These are phyloP conservation scores for Agrilus planipennis DNA, from an alignment of 1,140 invertebrate species.

Conservation along the genomic window DNA sequence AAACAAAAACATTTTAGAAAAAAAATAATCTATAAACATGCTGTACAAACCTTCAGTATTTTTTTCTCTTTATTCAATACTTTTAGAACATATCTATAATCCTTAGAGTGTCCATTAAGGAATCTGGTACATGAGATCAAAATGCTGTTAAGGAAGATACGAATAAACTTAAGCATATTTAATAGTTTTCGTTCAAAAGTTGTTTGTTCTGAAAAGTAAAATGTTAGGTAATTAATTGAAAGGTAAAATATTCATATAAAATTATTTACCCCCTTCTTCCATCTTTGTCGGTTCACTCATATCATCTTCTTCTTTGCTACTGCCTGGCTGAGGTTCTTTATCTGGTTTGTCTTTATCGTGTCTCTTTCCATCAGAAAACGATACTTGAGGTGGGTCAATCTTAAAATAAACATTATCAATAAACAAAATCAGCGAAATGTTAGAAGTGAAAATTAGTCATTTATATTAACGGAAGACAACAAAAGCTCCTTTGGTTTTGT, in stretches of 20 bases:
- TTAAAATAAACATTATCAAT: too few relatives aligned
- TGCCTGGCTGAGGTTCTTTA: slow-evolving; percentile 26
- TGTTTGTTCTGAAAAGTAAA: slow-evolving; percentile 10
- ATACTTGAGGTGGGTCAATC: too few relatives aligned
- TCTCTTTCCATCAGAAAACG: too few relatives aligned
- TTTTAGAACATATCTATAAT: slow-evolving; percentile 85
- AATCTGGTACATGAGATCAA: slow-evolving; percentile 79
- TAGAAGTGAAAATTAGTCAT: too few relatives aligned
- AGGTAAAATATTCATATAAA: too few relatives aligned
- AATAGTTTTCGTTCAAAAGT: slow-evolving; percentile 18
- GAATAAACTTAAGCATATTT: slow-evolving; percentile 21
- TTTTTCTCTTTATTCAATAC: slow-evolving; percentile 69
- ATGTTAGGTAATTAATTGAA: background rate
- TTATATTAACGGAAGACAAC: too few relatives aligned
- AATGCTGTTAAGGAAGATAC: slow-evolving; percentile 66
- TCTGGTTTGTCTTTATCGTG: background rate
- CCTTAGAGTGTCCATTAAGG: slow-evolving; percentile 78
- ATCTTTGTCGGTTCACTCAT: slow-evolving; percentile 22
- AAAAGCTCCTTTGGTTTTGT: too few relatives aligned
- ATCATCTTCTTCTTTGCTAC: slow-evolving; percentile 26
- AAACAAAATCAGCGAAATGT: too few relatives aligned
- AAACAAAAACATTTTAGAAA: slow-evolving; percentile 14
- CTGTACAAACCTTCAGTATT: slow-evolving; percentile 58
- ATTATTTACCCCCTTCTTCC: background rate
- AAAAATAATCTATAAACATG: slow-evolving; percentile 12